Base-by-base conservation (phyloP, 2,797 vertebrate species). In the Poecile montanus region DNA sequence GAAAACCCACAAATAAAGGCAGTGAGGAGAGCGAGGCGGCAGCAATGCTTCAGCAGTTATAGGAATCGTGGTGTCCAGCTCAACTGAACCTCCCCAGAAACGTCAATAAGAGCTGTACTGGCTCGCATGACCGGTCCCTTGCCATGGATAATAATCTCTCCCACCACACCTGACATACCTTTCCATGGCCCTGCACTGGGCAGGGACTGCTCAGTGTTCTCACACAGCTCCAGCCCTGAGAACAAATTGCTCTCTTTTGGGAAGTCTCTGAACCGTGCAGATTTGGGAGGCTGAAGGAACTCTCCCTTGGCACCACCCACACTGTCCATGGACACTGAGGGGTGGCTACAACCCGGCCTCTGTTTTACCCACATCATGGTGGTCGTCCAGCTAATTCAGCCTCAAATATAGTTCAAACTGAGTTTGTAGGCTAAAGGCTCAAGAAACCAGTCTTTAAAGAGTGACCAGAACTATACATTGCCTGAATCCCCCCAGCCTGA, bases 161-260 rank as follows among this genome's bases (percentile, higher is more conserved):
- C 16, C 12, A 9, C 21, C 75, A 56, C 56, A 65, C 11, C 34
- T 7, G 3, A 36, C 71, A 65, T 36, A 83, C 81, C 76, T 89
- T 20, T 2, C 53, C 25, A 30, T 27, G 56, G 79, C 47, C 57
- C 26, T 78, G 79, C 75, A 29, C 38, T 53, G 47, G 61, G 44
- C 74, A 95, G 80, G 75, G 82, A 22, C 29, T 73, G 34, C 67
- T 85, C 40, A 11, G 7, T 26, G 58, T 85, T 89, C 82, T 51
- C 80, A 29, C 72, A 95, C 74, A 95, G 47, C 71, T 84, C 79
- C 94, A 54, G 40, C 73, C 38, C 95, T 25, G 88, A 96, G 68
- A 71, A 94, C 18, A 78, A 53, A 47, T 21, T 94, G 53, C 83
- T 65, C 73, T 38, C 48, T 84, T 68, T 72, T 16, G 7, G 93